phyloP scores from a whole-genome alignment of 2,888 invertebrate species.

The Cheilosia soror region DNA sequence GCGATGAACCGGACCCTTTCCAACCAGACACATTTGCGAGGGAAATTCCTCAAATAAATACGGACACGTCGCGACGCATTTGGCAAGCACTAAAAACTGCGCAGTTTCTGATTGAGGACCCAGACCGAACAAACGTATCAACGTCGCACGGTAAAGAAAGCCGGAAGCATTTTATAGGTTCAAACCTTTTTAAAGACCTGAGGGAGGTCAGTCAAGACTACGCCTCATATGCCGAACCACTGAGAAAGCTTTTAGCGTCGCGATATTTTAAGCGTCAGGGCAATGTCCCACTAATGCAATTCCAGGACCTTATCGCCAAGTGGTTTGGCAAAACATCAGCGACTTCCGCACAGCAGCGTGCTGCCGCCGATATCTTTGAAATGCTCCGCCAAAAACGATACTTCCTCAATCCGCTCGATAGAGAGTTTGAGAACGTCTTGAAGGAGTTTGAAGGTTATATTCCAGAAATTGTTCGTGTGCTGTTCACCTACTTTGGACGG shows the following conservation, averaged over 20 bases:
- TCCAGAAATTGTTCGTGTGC: conserved; percentile 29
- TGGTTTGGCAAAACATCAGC: conserved; percentile 13
- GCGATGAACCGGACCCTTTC: conserved; percentile 34
- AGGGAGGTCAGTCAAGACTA: conserved; percentile 13
- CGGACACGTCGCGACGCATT: conserved; percentile 5
- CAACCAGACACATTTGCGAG: conserved; percentile 33
- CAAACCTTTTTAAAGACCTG: conserved; percentile 22
- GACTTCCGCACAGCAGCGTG: conserved; percentile 1
- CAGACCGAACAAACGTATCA: conserved; percentile 17
- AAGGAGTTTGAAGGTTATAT: conserved; percentile 3
- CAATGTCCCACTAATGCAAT: neutral
- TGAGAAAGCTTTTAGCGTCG: conserved; percentile 29
- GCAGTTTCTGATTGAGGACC: conserved; percentile 27
- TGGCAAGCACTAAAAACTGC: conserved; percentile 51
- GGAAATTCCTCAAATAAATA: conserved; percentile 21
- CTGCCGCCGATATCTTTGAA: conserved; percentile 35
- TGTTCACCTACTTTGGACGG: conserved; percentile 34
- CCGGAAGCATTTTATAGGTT: conserved; percentile 7
- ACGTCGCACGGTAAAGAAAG: conserved; percentile 40
- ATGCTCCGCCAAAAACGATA: conserved; percentile 32
- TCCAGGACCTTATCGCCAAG: conserved; percentile 9
- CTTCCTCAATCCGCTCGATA: conserved; percentile 20
- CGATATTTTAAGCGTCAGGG: conserved; percentile 30
- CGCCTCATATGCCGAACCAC: conserved; percentile 3
- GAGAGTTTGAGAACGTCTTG: conserved; percentile 20